These are phyloP conservation scores for Dysdera silvatica DNA, from an alignment of 1,140 invertebrate genomes.

Conservation along the genomic window DNA sequence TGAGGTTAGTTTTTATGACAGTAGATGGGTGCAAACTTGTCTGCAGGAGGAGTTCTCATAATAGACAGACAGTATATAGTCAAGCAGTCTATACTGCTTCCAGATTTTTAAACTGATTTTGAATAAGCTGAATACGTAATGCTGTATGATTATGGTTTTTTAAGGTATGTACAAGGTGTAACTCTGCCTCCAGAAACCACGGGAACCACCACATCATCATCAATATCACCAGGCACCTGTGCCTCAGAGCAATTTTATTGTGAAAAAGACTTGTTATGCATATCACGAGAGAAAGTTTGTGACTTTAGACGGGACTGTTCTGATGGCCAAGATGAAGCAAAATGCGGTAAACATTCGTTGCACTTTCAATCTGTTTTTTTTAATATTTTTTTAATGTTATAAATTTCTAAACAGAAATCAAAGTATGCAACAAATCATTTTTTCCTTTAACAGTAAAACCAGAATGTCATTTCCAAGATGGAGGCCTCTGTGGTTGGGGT, in stretches of 20 bases:
- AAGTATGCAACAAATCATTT: background rate
- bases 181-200: conserved; percentile 18
- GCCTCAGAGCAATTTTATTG: conserved; percentile 36
- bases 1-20: too few relatives aligned
- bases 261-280: conserved; percentile 50
- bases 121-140: too few relatives aligned
- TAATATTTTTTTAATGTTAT: background rate
- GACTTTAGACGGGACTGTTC: conserved; percentile 82
- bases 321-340: conserved; percentile 72
- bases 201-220: background rate
- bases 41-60: too few relatives aligned
- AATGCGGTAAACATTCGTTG: conserved; percentile 49
- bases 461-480: conserved; percentile 6
- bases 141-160: background rate
- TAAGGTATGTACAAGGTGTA: background rate
- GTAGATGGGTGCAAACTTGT: too few relatives aligned
- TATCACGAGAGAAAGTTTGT: conserved; percentile 76
- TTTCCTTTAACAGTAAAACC: conserved; percentile 14
- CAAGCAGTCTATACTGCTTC: too few relatives aligned
- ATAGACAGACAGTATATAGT: too few relatives aligned
- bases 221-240: background rate
- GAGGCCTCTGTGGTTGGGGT: conserved; percentile 17
- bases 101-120: too few relatives aligned
- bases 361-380: background rate
- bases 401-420: background rate